These are phyloP conservation scores for Aphodius granarius DNA, from an alignment of 2,888 invertebrate genomes.

Conservation along the genomic window DNA sequence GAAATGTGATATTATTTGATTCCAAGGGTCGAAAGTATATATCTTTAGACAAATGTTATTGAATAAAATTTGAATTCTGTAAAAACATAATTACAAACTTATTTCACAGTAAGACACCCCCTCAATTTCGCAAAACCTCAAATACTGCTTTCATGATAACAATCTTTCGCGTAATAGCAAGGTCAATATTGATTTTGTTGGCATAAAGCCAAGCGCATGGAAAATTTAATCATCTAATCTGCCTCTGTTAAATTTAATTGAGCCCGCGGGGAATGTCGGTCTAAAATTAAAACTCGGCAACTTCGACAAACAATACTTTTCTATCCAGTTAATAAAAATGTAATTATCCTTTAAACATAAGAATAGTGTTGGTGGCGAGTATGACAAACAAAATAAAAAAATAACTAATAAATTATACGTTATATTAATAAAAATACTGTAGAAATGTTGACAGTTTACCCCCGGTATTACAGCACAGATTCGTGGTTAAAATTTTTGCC, in stretches of 20 bases:
- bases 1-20: too few species aligned
- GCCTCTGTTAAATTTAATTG: conserved; percentile 18
- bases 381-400: neutral
- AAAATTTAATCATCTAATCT: conserved; percentile 21
- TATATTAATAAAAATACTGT: too few species aligned
- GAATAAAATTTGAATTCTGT: neutral
- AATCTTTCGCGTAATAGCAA: conserved; percentile 14
- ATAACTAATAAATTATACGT: neutral
- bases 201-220: neutral
- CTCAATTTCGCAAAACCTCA: neutral
- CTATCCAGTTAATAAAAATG: neutral
- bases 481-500: neutral
- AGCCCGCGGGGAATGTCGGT: neutral
- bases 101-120: neutral
- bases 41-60: too few species aligned
- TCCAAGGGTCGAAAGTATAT: too few species aligned
- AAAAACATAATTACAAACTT: neutral
- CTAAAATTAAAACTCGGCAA: neutral
- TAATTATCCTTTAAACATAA: neutral
- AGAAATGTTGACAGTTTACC: neutral
- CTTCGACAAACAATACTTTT: neutral
- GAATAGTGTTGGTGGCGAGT: neutral
- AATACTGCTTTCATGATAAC: neutral
- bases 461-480: too few species aligned
- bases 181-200: conserved; percentile 18